A percentile compares a stretch with the other conserved stretches of the same genome.
Evolutionary conservation across 1,140 invertebrate genomes (phyloP).

Genomic region (Drosophila bocqueti): DNA sequence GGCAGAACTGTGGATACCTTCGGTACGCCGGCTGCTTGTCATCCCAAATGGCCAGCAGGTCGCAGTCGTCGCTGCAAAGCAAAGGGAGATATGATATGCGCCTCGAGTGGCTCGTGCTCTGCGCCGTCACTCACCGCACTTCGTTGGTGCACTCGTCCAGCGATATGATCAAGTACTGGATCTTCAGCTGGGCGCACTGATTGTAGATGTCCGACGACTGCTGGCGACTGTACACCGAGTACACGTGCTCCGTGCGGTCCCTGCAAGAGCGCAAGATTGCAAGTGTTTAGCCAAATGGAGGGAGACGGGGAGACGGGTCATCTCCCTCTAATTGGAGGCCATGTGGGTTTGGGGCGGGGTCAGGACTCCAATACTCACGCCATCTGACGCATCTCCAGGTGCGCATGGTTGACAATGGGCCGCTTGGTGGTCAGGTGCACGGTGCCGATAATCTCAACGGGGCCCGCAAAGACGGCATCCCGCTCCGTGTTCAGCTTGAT

Average conservation of each 20-base stretch:
- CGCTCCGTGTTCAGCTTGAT: constrained; percentile 82
- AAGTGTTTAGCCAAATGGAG: neutral
- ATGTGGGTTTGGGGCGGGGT: neutral
- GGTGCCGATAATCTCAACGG: constrained; percentile 80
- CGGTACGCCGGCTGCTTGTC: constrained; percentile 79
- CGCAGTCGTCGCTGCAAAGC: constrained; percentile 71
- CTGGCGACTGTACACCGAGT: constrained; percentile 83
- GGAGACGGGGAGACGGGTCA: neutral
- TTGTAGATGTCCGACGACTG: constrained; percentile 84
- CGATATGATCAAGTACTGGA: constrained; percentile 83
- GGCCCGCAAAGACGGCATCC: constrained; percentile 82
- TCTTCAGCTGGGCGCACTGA: constrained; percentile 81
- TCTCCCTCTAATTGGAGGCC: constrained; percentile 12
- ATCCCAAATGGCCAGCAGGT: constrained; percentile 81
- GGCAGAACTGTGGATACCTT: constrained; percentile 82
- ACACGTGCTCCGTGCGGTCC: constrained; percentile 78
- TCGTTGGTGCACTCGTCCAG: constrained; percentile 77
- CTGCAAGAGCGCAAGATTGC: constrained; percentile 27
- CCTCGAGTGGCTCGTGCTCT: neutral
- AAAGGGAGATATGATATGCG: neutral
- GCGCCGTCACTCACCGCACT: constrained; percentile 58
- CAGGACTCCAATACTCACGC: constrained; percentile 58
- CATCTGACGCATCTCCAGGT: constrained; percentile 81
- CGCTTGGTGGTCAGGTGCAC: constrained; percentile 78
- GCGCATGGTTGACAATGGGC: constrained; percentile 82